A percentile compares a stretch with the other conserved stretches of the same genome.
These are phyloP conservation scores for Hylomyscus alleni DNA, from an alignment of 2,797 vertebrate species.

Conservation along the genomic window DNA sequence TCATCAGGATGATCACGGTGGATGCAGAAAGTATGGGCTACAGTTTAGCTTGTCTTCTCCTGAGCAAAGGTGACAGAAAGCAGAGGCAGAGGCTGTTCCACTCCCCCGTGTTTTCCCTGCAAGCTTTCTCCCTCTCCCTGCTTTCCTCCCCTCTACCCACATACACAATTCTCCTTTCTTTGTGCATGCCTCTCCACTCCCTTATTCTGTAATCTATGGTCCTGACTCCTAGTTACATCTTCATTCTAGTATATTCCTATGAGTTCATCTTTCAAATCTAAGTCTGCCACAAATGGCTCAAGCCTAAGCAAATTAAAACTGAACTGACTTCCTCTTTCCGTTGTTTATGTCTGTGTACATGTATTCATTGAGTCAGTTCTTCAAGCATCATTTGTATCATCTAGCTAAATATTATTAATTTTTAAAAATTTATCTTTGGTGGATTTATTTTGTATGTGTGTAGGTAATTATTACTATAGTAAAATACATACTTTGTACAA, in stretches of 20 bases:
- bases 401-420: neutral
- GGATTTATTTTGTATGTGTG: neutral
- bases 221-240: neutral
- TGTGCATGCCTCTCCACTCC: neutral
- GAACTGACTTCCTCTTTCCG: neutral
- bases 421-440: neutral
- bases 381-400: neutral
- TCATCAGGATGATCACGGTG: neutral
- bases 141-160: neutral
- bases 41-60: neutral
- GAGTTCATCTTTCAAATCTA: neutral
- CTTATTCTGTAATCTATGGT: neutral
- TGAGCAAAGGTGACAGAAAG: neutral
- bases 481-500: neutral
- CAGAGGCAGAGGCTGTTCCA: neutral
- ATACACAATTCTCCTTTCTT: neutral
- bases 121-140: neutral
- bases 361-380: neutral
- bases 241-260: neutral
- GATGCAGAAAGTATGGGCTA: neutral
- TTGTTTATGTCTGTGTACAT: neutral
- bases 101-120: too few relatives aligned
- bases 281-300: neutral
- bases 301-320: neutral
- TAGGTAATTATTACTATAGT: neutral